Conservation (phyloP, 2,113 vertebrate species). For the Corynorhinus townsendii region DNA sequence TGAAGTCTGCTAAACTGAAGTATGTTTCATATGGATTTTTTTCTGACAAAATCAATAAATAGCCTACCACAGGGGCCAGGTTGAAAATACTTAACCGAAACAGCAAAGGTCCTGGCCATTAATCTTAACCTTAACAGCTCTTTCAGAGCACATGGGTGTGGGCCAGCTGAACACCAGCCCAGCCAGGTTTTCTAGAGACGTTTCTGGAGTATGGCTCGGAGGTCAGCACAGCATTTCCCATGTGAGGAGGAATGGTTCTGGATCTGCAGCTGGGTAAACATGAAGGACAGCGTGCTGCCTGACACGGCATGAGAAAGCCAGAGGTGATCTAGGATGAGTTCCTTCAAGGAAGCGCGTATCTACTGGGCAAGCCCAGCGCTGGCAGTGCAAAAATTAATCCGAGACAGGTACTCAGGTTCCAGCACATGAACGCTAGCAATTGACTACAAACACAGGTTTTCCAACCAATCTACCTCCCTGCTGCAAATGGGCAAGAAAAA, state of each 20-base stretch:
- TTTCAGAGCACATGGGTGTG: background rate
- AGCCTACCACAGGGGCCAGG: background rate
- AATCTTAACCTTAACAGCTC: background rate
- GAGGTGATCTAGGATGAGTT: background rate
- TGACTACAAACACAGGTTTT: conserved; percentile 36
- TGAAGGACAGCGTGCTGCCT: background rate
- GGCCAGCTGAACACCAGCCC: background rate
- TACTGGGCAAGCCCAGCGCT: background rate
- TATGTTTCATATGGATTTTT: background rate
- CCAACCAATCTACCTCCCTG: conserved; percentile 53
- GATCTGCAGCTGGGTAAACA: background rate
- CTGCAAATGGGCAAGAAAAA: conserved; percentile 45
- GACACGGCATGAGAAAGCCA: background rate
- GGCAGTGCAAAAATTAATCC: background rate
- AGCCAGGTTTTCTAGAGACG: background rate
- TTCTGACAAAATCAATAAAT: background rate
- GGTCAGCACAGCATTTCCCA: background rate
- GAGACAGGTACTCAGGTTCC: background rate
- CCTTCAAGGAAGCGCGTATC: background rate
- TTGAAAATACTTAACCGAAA: background rate
- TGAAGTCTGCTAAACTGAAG: background rate
- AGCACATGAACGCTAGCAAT: background rate
- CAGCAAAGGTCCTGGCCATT: background rate
- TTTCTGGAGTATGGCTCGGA: background rate
- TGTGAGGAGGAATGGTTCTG: background rate